Evolutionary conservation across 1,140 invertebrate species (phyloP).

Genomic region (Drosophila melanica): DNA sequence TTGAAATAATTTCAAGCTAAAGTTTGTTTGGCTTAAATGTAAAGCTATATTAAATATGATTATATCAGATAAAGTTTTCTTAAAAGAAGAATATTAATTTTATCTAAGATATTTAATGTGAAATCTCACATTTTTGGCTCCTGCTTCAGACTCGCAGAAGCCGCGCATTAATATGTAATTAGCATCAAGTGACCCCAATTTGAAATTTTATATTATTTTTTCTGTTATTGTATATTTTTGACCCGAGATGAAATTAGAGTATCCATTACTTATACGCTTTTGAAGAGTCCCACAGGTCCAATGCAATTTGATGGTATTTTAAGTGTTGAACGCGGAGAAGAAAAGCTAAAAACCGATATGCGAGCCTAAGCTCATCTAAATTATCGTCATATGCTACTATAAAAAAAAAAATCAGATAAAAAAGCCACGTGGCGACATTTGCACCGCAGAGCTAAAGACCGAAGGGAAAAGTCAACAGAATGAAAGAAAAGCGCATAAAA

Average conservation of each 20-base stretch:
- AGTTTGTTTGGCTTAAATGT: background rate
- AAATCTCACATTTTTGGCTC: no score
- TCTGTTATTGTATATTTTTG: background rate
- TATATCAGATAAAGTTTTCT: no score
- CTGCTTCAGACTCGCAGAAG: no score
- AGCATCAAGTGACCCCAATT: constrained; percentile 50
- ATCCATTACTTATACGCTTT: constrained; percentile 7
- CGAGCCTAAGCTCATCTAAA: constrained; percentile 57
- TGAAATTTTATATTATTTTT: background rate
- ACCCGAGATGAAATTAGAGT: constrained; percentile 21
- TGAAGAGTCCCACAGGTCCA: constrained; percentile 56
- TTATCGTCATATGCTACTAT: constrained; percentile 54
- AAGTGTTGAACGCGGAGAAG: constrained; percentile 45
- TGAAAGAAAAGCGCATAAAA: background rate
- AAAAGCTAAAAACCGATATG: constrained; percentile 47
- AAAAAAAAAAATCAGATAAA: constrained; percentile 29
- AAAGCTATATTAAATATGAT: no score
- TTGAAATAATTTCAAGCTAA: background rate
- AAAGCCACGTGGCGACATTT: constrained; percentile 53
- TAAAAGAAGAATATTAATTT: no score
- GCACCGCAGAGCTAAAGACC: constrained; percentile 39
- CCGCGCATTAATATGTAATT: constrained; percentile 60
- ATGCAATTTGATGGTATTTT: constrained; percentile 76
- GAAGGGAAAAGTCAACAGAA: constrained; percentile 32
- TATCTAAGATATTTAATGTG: no score